Percentiles rank a stretch among this genome's conserved stretches.
phyloP scores from a whole-genome alignment of 1,140 invertebrate species.

The Bombus confusus region DNA sequence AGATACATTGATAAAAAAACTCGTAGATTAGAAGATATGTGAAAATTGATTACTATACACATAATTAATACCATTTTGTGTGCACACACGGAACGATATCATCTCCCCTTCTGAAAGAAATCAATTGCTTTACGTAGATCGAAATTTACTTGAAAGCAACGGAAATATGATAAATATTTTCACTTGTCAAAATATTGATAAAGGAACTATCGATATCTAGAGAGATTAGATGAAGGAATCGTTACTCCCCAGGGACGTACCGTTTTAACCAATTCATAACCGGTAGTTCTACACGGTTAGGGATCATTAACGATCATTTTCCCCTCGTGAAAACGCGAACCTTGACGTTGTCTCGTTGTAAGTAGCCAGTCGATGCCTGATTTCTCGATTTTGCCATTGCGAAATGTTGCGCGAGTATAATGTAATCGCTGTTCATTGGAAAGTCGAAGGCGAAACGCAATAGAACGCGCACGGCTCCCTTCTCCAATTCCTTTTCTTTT shows the following conservation, averaged over 20 bases:
- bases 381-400: slow-evolving; percentile 53
- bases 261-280: slow-evolving; percentile 58
- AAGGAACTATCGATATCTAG: slow-evolving; percentile 18
- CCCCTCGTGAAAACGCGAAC: slow-evolving; percentile 56
- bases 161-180: neutral
- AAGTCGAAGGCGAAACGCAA: slow-evolving; percentile 26
- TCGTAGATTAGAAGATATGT: neutral
- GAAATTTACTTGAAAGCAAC: neutral
- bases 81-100: neutral
- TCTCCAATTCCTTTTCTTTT: neutral
- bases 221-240: slow-evolving; percentile 47
- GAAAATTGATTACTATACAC: neutral
- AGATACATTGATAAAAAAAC: neutral
- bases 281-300: slow-evolving; percentile 31
- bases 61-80: neutral
- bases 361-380: slow-evolving; percentile 10
- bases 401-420: slow-evolving; percentile 47
- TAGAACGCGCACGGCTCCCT: neutral
- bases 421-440: slow-evolving; percentile 1
- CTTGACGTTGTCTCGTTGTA: slow-evolving; percentile 15
- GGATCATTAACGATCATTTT: slow-evolving; percentile 57
- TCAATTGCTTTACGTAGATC: neutral
- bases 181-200: slow-evolving; percentile 6
- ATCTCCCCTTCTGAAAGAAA: neutral
- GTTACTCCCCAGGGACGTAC: slow-evolving; percentile 34